Base-by-base conservation (phyloP, 2,888 invertebrate genomes). In the Eupithecia subfuscata region DNA sequence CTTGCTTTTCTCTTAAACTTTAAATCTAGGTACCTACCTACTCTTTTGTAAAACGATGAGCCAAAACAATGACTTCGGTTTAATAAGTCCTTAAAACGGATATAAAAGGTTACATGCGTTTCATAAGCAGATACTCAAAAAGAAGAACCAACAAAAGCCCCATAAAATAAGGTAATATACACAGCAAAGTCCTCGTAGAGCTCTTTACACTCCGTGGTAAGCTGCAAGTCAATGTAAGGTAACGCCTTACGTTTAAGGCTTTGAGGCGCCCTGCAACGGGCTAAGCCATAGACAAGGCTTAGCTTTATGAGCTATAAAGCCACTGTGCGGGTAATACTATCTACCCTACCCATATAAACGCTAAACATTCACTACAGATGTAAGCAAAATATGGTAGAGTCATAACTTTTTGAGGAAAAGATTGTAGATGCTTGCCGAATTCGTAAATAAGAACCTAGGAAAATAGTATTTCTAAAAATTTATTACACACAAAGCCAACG, bases 301-400 rank as follows among this genome's bases (percentile, higher is more conserved):
- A 72, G 74, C 67, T 74, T 74, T 77, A 77, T 64, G 77, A 74
- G 65, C 69, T 67, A 70, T 72, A 74, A 72, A 77, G 70, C 67
- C 70, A 64, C 74, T 69, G 69, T 56, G 48, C 25, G 22, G 25
- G 68, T 43, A 45, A 69, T 74, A 71, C 65, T 40, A 25, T 12
- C 60, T 22, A 52, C 30, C 70, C 30, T 69, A 65, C 71, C 67
- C 37, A 56, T 71, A 69, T 74, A 71, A 70, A 77, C 65, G 74
- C 69, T 65, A 68, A n/a, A 22, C 69, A 71, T 74, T 76, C 64
- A 70, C 73, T 71, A 37, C 73, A 60, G 48, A 69, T 68, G 22
- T 69, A 74, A 73, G 45, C 67, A 37, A 75, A 71, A 43, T 68
- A 22, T 22, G 22, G 68, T 68, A 60, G 56, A 56, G 60, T 60